Base-by-base conservation (phyloP, 1,140 invertebrate genomes). In the Cardiocondyla obscurior region DNA sequence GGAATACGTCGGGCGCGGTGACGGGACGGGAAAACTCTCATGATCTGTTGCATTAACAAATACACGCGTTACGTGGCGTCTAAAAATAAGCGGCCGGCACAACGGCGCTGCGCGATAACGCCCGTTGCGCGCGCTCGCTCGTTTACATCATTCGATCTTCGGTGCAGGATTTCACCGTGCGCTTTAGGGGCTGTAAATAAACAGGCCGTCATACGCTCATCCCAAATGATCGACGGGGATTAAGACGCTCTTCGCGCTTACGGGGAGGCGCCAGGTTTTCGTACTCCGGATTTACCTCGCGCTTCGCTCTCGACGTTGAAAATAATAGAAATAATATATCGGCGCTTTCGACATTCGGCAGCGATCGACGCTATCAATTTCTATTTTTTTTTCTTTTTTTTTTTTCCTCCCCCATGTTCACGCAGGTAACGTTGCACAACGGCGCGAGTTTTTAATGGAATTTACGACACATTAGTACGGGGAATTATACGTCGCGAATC, bases 221-320 rank as follows among this genome's bases (percentile, higher is more conserved):
- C 74, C 60, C 74, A 62, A 67, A 67, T 79, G 49, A 79, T 79
- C 62, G 74, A 79, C 62, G 8, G 74, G 74, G 62, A 79, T 79
- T 79, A 79, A 69, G 74, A 69, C 42, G 62, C 46, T 62, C 58
- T 42, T n/a, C n/a, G 33, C 46, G 30, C 42, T 36, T 30, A 65
- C 33, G 14, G 22, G 19, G 14, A n/a, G 19, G 28, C 55, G 73
- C 22, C 8, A 4, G 30, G 22, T 51, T 77, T 77, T 28, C 30
- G 12, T 30, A 0, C 4, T 28, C 22, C 5, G 4, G 16, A 73
- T 36, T 49, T 19, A 16, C 12, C 30, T 16, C 16, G 36, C 51
- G 22, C 8, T 22, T 39, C 14, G 16, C 7, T 49, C 49, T 33
- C 25, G 49, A 36, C 33, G n/a, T 19, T 36, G 14, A 5, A 62